Conservation (phyloP, 2,113 vertebrate species). For the Misgurnus anguillicaudatus region DNA sequence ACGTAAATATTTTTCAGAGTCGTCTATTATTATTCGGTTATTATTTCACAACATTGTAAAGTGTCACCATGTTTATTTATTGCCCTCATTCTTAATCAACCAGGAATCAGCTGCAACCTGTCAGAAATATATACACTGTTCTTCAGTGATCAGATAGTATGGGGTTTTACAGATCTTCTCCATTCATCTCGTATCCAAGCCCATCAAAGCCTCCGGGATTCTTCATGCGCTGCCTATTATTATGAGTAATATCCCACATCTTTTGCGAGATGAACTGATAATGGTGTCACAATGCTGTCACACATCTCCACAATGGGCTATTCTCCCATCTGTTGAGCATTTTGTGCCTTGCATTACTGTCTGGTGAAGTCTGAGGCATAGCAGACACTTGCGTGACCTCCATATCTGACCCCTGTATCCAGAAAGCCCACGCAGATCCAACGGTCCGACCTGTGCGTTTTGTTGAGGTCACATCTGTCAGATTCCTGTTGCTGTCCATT, state of each 20-base stretch:
- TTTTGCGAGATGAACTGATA: constrained; percentile 69
- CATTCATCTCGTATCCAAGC: constrained; percentile 24
- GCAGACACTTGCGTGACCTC: constrained; percentile 36
- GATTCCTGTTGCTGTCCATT: constrained; percentile 16
- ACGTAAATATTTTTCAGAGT: too few species aligned
- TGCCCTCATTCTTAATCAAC: neutral
- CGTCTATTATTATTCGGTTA: too few species aligned
- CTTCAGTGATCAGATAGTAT: too few species aligned
- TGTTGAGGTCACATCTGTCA: constrained; percentile 44
- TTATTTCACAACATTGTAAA: neutral
- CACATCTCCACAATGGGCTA: constrained; percentile 64
- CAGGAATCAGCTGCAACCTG: too few species aligned
- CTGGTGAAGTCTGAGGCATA: constrained; percentile 51
- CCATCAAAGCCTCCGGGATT: constrained; percentile 52
- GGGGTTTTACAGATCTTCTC: neutral
- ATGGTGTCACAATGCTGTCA: constrained; percentile 61
- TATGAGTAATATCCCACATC: constrained; percentile 70
- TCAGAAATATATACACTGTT: too few species aligned
- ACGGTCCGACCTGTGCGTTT: constrained; percentile 49
- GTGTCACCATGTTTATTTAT: neutral
- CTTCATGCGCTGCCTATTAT: constrained; percentile 62
- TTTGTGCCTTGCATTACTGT: constrained; percentile 58
- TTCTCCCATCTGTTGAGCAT: constrained; percentile 60
- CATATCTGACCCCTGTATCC: constrained; percentile 49
- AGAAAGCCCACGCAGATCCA: constrained; percentile 56